Base-by-base conservation (phyloP, 2,888 invertebrate species). In the Tenthredo amoena region DNA sequence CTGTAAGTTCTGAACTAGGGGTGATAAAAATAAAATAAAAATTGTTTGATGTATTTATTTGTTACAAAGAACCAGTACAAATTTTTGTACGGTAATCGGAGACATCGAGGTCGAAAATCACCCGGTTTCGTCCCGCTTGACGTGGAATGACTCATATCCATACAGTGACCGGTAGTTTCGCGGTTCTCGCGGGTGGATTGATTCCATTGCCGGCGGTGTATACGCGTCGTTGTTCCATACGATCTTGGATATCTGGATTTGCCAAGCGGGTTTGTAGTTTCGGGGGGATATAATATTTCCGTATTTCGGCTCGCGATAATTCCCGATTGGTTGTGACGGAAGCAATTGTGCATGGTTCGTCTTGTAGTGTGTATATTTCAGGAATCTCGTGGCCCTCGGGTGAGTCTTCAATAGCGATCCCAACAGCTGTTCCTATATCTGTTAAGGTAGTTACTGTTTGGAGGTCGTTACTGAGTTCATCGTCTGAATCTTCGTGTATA, bases 131-230 rank as follows among this genome's bases (percentile, higher is more conserved):
- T 34, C 34, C 34, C 34, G 34, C 34, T 34, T 34, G 34, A 34
- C 34, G 4, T 34, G 34, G 34, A 34, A 4, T 34, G 34, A 34
- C 34, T 34, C 34, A 34, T 40, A 86, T 85, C 26, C 40, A 62
- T 12, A 86, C 83, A 68, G 74, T 82, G 34, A 85, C 76, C 0
- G 86, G 83, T 76, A 86, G 71, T 37, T 76, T 43, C 26, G 82
- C 71, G 2, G 62, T 50, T 26, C 26, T 85, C 0, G 18, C 40
- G n/a, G 87, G 85, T 72, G 65, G 65, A 12, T 31, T 4, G 3
- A 31, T 9, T 26, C 26, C 21, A 2, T 26, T 65, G 4, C 65
- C 65, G 4, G 50, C 50, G 7, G 50, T 50, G 5, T 50, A 43
- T 43, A 43, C 43, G 43, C 43, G 43, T 12, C 43, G 43, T 43